Evolutionary conservation across 2,113 vertebrate genomes (phyloP), one percentile per base, ranked within the genome.

Genomic region (Melozone crissalis): DNA sequence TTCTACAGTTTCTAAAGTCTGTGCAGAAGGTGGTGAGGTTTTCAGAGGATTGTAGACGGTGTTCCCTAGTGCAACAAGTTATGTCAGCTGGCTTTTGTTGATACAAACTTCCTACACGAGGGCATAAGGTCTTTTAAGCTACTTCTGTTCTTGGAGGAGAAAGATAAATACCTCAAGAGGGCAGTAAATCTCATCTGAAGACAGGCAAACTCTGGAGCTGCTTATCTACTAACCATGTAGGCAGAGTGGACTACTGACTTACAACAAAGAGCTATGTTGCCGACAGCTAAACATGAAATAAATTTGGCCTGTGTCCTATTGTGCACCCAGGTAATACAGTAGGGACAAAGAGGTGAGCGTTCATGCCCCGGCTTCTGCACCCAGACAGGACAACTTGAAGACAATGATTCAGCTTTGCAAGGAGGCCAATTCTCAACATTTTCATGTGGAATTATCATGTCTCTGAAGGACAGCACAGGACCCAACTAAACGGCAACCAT

Each of bases 131-230:
- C 85, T 88, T 88, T 51, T 46, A 59, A 93, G 35, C 37, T 83
- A 33, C 43, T 37, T 63, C 71, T 72, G 33, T 54, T 96, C 68
- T 74, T 71, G 67, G 27, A 94, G 63, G 37, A 92, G 83, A 77
- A 90, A 90, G 46, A 90, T 54, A 71, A 95, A 95, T 80, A 74
- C 86, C 85, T 93, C 83, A 86, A 94, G 83, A 92, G 79, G 94
- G 88, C 90, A 95, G 83, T 93, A 96, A 97, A 97, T 93, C 79
- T 95, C 86, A 51, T 43, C 59, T 90, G 95, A 93, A 90, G 88
- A 95, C 88, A 95, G 33, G 43, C 59, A 63, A 30, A 74, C 43
- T 74, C 90, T 93, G 84, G 78, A 95, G 74, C 19, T 90, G 49
- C 31, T 93, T 93, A 76, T 68, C 74, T 93, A 19, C 82, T 79